Evolutionary conservation across 2,797 vertebrate genomes (phyloP).

Genomic region (Pteropus rufus): DNA sequence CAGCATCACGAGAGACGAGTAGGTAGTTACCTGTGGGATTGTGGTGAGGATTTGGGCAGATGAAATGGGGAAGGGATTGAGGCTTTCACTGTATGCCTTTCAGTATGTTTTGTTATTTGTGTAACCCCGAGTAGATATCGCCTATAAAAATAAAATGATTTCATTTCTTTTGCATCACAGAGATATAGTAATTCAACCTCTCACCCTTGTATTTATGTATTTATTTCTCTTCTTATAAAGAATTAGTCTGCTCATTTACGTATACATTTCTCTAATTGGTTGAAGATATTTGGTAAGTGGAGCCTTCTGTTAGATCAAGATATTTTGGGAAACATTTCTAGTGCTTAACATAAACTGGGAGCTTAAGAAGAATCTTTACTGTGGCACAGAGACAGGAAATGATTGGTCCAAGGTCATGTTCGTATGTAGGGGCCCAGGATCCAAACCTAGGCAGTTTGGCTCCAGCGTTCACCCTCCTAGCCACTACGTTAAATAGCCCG

Average conservation of each 20-base stretch:
- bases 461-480: background rate
- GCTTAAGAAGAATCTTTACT: background rate
- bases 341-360: background rate
- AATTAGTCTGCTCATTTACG: background rate
- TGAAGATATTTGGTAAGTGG: background rate
- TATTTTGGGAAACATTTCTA: background rate
- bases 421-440: background rate
- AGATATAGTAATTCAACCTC: background rate
- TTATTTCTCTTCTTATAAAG: background rate
- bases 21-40: background rate
- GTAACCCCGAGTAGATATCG: background rate
- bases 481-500: background rate
- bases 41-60: background rate
- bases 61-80: background rate
- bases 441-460: background rate
- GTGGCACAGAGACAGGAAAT: background rate
- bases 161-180: background rate
- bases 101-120: background rate
- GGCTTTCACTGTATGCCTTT: background rate
- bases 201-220: background rate
- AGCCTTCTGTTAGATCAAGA: background rate
- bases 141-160: background rate
- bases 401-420: background rate
- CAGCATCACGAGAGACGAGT: background rate
- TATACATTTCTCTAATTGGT: background rate